Evolutionary conservation across 1,140 invertebrate species (phyloP), one percentile per base, ranked within the genome.

Genomic region (Achatina immaculata): DNA sequence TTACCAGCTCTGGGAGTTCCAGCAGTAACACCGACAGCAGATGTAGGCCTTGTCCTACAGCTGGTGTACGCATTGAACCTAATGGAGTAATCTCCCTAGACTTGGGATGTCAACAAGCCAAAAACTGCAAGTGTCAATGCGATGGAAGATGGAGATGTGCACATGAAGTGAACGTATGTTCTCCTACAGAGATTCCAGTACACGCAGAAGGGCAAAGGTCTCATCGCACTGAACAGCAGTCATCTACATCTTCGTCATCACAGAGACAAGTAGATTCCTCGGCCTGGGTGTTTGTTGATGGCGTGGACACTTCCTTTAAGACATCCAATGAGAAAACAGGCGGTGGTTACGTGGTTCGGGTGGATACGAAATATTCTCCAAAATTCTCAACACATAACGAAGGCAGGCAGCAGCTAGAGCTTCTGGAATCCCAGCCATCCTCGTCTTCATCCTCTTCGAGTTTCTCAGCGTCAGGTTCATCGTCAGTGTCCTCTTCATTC

Each of bases 251-350:
- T 34, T 68, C 65, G n/a, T 65, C 76, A 80, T 28, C 36, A 28
- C 62, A 1, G 31, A 68, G 31, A 36, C 66, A 19, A 6, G 42
- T 66, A 14, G 62, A 78, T 21, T 38, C 75, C 1, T 78, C 75
- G 42, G 62, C 75, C 34, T 78, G 75, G 75, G 75, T 78, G 19
- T 78, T 42, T 34, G 75, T 78, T 2, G 58, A 78, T 28, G 75
- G 75, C 24, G 40, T n/a, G 0, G 51, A 78, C 28, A 34, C 73
- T 19, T 75, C 73, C 1, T 75, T 31, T 28, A 75, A 75, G 58
- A 75, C 28, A 34, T 0, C 9, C 3, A 40, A 65, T 45, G 55
- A 42, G 19, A 2, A 45, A 3, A 78, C 55, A 9, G 58, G 58
- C 0, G 75, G 75, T 2, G 75, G 75, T n/a, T 78, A 78, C 45